These are phyloP conservation scores for Ptyas mucosa DNA, from an alignment of 2,113 vertebrate genomes.

Conservation along the genomic window DNA sequence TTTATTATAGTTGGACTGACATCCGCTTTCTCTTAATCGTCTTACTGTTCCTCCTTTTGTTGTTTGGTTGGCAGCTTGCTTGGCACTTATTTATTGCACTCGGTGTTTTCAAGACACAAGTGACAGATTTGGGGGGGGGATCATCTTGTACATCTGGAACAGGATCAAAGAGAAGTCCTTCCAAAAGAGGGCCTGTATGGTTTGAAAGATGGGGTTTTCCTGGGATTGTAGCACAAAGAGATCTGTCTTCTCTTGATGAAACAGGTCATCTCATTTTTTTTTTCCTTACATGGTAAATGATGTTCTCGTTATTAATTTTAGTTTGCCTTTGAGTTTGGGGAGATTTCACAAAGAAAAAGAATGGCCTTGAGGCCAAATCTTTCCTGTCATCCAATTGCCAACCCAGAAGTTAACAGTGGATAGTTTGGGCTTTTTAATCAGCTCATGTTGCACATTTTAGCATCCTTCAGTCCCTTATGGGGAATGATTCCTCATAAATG, in stretches of 20 bases:
- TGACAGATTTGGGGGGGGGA: constrained; percentile 57
- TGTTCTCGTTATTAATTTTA: constrained; percentile 39
- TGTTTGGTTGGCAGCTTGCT: constrained; percentile 51
- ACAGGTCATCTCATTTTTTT: constrained; percentile 37
- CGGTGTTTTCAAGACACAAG: constrained; percentile 59
- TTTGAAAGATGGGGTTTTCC: constrained; percentile 55
- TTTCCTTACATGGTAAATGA: constrained; percentile 53
- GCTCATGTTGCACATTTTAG: background rate
- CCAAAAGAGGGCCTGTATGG: constrained; percentile 50
- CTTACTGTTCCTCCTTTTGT: constrained; percentile 58
- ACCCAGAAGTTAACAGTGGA: background rate
- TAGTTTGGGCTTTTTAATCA: background rate
- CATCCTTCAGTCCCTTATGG: background rate
- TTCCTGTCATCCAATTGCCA: background rate
- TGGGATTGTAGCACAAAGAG: constrained; percentile 40
- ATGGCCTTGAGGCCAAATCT: background rate
- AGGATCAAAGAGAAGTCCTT: constrained; percentile 61
- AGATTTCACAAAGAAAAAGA: constrained; percentile 25
- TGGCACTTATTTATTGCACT: constrained; percentile 67
- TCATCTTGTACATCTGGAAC: constrained; percentile 59
- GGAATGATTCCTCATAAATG: background rate
- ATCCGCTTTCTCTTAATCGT: constrained; percentile 58
- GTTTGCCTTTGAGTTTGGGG: constrained; percentile 30
- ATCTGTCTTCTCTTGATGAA: constrained; percentile 17
- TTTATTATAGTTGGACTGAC: constrained; percentile 63